Percentiles rank a stretch among this genome's conserved stretches.
phyloP scores from a whole-genome alignment of 2,113 vertebrate genomes.

The Rhynchomys soricoides region DNA sequence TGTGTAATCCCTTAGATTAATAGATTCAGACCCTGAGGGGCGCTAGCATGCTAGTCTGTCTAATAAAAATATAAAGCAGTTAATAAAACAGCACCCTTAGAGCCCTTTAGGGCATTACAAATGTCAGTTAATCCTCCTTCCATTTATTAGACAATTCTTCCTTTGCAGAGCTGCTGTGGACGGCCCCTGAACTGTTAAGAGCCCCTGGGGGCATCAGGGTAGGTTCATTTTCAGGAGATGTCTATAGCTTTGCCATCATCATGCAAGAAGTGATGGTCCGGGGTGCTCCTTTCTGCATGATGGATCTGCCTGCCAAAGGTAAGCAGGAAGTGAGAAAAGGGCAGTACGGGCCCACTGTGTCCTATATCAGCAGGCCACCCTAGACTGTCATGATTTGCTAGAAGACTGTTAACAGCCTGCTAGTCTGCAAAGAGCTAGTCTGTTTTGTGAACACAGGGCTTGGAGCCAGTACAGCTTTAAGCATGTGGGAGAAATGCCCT shows the following conservation, averaged over 20 bases:
- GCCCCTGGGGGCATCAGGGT: conserved; percentile 84
- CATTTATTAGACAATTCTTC: conserved; percentile 59
- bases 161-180: conserved; percentile 93
- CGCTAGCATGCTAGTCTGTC: conserved; percentile 17
- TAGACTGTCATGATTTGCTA: neutral
- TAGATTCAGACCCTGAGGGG: conserved; percentile 16
- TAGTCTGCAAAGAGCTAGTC: neutral
- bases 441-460: neutral
- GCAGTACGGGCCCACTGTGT: neutral
- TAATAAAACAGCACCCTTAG: conserved; percentile 64
- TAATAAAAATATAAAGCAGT: conserved; percentile 72
- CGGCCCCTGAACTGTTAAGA: conserved; percentile 93
- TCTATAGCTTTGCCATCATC: conserved; percentile 96
- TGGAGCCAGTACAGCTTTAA: neutral
- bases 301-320: conserved; percentile 92
- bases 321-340: conserved; percentile 43
- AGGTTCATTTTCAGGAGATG: conserved; percentile 92
- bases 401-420: neutral
- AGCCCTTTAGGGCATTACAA: conserved; percentile 49
- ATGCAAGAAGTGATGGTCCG: conserved; percentile 94
- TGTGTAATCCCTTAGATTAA: conserved; percentile 54
- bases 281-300: conserved; percentile 93
- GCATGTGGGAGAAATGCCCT: conserved; percentile 42
- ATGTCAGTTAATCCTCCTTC: conserved; percentile 61
- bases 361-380: neutral